Base-by-base conservation (phyloP, 2,888 invertebrate genomes). In the Pandemis cinnamomeana region DNA sequence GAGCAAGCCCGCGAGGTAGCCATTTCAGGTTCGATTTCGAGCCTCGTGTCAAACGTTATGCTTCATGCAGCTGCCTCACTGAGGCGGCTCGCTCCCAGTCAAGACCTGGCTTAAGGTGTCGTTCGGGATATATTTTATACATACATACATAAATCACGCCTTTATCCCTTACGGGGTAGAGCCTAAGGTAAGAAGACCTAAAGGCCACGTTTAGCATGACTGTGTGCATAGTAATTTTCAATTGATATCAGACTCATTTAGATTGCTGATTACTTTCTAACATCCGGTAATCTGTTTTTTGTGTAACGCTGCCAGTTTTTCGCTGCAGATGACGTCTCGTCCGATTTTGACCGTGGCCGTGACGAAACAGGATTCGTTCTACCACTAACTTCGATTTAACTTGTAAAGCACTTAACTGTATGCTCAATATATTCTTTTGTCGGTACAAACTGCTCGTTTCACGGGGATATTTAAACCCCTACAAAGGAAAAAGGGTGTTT, bases 351-450 rank as follows among this genome's bases (percentile, higher is more conserved):
- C 48, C 71, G 71, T 71, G 51, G 7, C 75, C 63, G 67, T 67
- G 48, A 51, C 71, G 8, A 74, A 68, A 71, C 72, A 44, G 8
- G 7, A 64, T 71, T 75, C 63, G 71, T 64, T 71, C 67, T 51
- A 55, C 67, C 58, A 55, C 62, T 67, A 67, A 67, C 67, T 71
- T 70, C n/a, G 42, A 68, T 67, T 75, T 71, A 73, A 66, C 61
- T 72, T 64, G 53, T 42, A n/a, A 46, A 64, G 36, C 41, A 15
- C 20, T 55, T 15, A 72, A 63, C 72, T 53, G 68, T 72, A 48
- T 48, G 10, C 20, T 20, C 27, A 58, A 58, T 11, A 58, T 27
- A 58, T 58, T 58, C 58, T 27, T 10, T 58, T 58, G 58, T 58
- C 58, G 58, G 58, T 27, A 11, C 20, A 58, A 58, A 58, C 8